A percentile compares a stretch with the other conserved stretches of the same genome.
Conservation (phyloP, 2,113 vertebrate species). For the Podarcis cretensis region DNA sequence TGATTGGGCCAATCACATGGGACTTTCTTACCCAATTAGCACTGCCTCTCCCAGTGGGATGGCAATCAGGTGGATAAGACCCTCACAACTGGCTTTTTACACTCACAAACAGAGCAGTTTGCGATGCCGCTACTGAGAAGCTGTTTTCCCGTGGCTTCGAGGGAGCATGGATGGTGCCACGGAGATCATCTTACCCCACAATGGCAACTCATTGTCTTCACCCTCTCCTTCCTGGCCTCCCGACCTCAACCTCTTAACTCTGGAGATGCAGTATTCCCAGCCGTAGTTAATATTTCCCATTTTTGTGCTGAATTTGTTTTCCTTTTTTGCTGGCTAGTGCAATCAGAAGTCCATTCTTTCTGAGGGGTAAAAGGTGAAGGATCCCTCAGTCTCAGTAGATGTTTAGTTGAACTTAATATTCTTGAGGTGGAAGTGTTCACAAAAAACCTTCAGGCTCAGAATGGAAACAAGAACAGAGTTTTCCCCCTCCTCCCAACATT, state of each 20-base stretch:
- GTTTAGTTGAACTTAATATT: constrained; percentile 6
- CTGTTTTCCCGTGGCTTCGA: neutral
- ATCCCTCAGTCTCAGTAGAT: constrained; percentile 32
- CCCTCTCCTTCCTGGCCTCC: neutral
- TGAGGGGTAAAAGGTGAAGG: constrained; percentile 20
- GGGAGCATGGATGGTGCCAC: neutral
- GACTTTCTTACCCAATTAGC: neutral
- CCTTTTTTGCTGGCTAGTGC: neutral
- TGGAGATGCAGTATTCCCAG: neutral
- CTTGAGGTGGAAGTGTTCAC: constrained; percentile 16
- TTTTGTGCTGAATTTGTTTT: constrained; percentile 5
- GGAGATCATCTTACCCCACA: accelerated
- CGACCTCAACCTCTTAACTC: constrained; percentile 5
- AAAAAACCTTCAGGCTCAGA: constrained; percentile 14
- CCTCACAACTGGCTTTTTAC: neutral
- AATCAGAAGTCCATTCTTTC: neutral
- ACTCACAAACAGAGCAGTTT: neutral
- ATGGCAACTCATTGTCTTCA: neutral
- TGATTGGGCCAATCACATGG: neutral
- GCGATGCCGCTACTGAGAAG: too few relatives aligned
- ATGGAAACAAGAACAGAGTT: constrained; percentile 33
- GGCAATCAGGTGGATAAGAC: neutral
- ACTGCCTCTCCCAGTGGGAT: neutral
- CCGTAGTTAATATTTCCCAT: neutral
- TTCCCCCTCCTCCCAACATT: constrained; percentile 30